Conservation (phyloP, 2,888 invertebrate genomes). For the Caenorhabditis sp. region DNA sequence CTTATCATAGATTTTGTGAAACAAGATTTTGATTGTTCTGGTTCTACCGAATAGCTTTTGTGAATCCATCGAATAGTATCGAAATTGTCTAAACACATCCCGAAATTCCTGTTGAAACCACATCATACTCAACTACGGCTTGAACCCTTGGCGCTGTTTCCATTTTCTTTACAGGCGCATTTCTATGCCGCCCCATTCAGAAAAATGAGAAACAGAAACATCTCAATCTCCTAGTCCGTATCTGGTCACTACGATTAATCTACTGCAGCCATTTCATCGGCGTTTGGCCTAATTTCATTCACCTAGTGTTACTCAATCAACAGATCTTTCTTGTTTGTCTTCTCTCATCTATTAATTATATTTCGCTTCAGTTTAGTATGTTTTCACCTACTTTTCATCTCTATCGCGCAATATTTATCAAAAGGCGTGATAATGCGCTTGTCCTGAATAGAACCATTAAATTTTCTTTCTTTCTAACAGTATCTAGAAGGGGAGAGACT, state of each 20-base stretch:
- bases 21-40: slow-evolving; percentile 18
- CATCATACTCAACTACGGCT: background rate
- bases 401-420: slow-evolving; percentile 33
- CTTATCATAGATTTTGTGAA: background rate
- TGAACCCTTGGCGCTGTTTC: background rate
- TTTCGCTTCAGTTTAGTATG: slow-evolving; percentile 6
- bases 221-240: slow-evolving; percentile 21
- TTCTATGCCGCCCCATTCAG: slow-evolving; percentile 6
- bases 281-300: slow-evolving; percentile 61
- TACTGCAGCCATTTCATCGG: slow-evolving; percentile 41
- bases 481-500: too few species aligned
- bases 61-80: background rate
- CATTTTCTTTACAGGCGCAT: slow-evolving; percentile 9
- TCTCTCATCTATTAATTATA: background rate
- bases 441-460: slow-evolving; percentile 19
- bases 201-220: slow-evolving; percentile 14
- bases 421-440: slow-evolving; percentile 43
- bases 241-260: slow-evolving; percentile 35
- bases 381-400: slow-evolving; percentile 27
- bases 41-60: background rate
- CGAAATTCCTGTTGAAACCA: slow-evolving; percentile 1
- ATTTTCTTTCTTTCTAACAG: background rate
- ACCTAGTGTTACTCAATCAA: slow-evolving; percentile 55
- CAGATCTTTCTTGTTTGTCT: slow-evolving; percentile 21
- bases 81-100: slow-evolving; percentile 6